A percentile compares a stretch with the other conserved stretches of the same genome.
These are phyloP conservation scores for Acrossocheilus wenchowensis DNA, from an alignment of 2,797 vertebrate genomes.

Conservation along the genomic window DNA sequence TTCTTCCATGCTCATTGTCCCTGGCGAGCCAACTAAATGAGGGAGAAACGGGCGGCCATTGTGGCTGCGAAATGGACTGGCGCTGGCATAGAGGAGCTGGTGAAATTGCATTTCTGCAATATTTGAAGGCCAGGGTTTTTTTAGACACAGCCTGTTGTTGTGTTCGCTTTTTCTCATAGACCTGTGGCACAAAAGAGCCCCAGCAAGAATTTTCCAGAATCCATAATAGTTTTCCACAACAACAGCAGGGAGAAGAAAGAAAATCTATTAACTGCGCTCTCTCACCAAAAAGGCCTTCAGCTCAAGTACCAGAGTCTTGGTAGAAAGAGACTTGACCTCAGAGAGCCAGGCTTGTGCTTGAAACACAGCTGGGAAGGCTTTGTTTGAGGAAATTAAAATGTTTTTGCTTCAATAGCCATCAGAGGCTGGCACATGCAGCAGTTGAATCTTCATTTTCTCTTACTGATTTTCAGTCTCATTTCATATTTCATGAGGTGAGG, in stretches of 20 bases:
- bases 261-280: constrained; percentile 88
- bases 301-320: constrained; percentile 82
- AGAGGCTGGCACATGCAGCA: constrained; percentile 62
- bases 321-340: constrained; percentile 86
- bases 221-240: constrained; percentile 82
- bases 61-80: constrained; percentile 71
- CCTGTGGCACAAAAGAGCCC: constrained; percentile 74
- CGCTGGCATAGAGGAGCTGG: constrained; percentile 73
- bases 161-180: constrained; percentile 69
- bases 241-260: constrained; percentile 82
- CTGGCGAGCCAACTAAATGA: constrained; percentile 68
- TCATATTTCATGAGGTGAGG: constrained; percentile 18
- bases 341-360: constrained; percentile 72
- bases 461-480: constrained; percentile 54
- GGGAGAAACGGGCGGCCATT: constrained; percentile 68
- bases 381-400: constrained; percentile 81
- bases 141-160: constrained; percentile 73
- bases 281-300: constrained; percentile 88
- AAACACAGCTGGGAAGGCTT: constrained; percentile 83
- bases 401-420: constrained; percentile 71
- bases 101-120: constrained; percentile 82
- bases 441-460: constrained; percentile 60
- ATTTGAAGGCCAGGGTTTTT: constrained; percentile 74
- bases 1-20: constrained; percentile 71
- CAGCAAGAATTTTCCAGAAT: constrained; percentile 77